Percentiles rank a stretch among this genome's conserved stretches.
Evolutionary conservation across 2,888 invertebrate species (phyloP).

Genomic region (Mesoligia furuncula): DNA sequence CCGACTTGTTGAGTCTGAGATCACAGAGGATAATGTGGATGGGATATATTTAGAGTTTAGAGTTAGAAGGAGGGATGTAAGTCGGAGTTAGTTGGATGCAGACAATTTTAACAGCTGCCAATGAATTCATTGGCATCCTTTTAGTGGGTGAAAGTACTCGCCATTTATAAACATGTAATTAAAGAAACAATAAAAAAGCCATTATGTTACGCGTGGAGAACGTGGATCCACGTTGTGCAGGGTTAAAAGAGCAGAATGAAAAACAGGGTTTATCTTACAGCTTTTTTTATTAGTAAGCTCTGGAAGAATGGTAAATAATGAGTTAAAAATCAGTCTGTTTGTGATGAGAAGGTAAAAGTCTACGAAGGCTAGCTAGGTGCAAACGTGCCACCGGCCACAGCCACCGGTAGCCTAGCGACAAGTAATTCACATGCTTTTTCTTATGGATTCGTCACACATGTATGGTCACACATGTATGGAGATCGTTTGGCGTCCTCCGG

Average conservation of each 20-base stretch:
- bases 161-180: background rate
- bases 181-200: background rate
- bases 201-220: background rate
- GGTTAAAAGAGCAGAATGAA: background rate
- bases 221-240: no score
- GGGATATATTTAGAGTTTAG: slow-evolving; percentile 42
- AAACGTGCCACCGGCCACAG: background rate
- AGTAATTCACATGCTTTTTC: no score
- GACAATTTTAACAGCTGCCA: background rate
- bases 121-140: background rate
- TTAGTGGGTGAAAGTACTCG: no score
- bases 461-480: background rate
- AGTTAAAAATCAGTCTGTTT: background rate
- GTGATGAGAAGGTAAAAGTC: background rate
- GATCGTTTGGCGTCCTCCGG: no score
- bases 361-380: background rate
- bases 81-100: background rate
- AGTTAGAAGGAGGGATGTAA: background rate
- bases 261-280: background rate
- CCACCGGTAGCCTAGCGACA: no score
- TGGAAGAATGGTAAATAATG: background rate
- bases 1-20: slow-evolving; percentile 49
- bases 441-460: no score
- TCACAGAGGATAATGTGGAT: background rate
- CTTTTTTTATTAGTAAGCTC: background rate